Evolutionary conservation across 2,113 vertebrate genomes (phyloP).

Genomic region (Colaptes auratus): DNA sequence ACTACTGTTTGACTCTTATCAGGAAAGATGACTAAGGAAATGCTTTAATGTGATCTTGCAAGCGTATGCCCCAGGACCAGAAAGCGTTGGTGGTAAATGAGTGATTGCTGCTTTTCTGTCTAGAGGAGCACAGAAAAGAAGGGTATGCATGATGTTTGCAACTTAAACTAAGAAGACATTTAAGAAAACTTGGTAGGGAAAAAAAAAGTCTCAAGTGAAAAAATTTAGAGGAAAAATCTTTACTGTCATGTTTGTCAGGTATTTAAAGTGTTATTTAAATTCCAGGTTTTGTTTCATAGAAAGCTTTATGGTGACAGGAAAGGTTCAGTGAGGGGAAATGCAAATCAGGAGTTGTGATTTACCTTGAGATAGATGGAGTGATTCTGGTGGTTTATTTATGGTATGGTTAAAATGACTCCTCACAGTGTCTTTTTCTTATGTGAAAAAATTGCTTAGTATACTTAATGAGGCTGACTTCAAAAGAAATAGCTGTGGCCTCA

Average conservation of each 20-base stretch:
- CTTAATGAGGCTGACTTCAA: neutral
- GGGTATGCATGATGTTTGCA: neutral
- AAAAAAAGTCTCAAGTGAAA: neutral
- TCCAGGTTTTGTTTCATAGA: neutral
- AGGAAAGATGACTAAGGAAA: neutral
- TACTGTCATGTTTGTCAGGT: neutral
- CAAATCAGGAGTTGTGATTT: neutral
- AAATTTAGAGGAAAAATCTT: accelerated
- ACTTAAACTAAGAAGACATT: neutral
- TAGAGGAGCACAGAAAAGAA: neutral
- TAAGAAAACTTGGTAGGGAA: neutral
- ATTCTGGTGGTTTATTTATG: neutral
- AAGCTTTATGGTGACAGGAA: neutral
- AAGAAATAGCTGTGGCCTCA: neutral
- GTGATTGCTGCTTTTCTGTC: neutral
- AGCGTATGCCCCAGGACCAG: neutral
- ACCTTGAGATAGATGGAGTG: neutral
- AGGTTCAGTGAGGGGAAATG: neutral
- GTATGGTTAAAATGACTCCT: neutral
- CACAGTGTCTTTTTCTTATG: neutral
- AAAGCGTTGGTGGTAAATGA: neutral
- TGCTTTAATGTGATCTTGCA: neutral
- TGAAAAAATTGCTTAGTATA: neutral
- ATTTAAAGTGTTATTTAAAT: neutral
- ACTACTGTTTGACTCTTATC: neutral